A percentile compares a stretch with the other conserved stretches of the same genome.
phyloP scores from a whole-genome alignment of 2,888 invertebrate species.

The Teleogryllus oceanicus region DNA sequence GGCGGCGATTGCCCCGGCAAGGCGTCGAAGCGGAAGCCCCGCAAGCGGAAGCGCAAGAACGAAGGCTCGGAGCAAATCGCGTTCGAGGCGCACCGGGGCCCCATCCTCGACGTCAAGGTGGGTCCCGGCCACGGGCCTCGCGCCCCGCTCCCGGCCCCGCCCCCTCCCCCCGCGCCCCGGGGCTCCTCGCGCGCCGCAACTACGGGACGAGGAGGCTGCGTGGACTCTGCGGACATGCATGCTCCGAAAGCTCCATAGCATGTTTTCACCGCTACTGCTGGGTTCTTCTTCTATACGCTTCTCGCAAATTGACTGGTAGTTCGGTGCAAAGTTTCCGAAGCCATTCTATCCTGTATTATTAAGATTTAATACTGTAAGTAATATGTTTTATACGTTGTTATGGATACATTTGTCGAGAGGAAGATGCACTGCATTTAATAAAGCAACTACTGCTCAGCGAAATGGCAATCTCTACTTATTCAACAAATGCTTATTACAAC shows the following conservation, averaged over 20 bases:
- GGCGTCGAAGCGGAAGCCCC: conserved; percentile 22
- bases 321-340: too few relatives aligned
- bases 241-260: background rate
- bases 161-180: background rate
- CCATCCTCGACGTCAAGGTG: conserved; percentile 35
- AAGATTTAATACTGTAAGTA: too few relatives aligned
- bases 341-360: too few relatives aligned
- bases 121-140: background rate
- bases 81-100: conserved; percentile 32
- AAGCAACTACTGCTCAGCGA: too few relatives aligned
- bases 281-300: too few relatives aligned
- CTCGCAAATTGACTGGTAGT: too few relatives aligned
- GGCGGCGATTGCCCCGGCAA: conserved; percentile 22
- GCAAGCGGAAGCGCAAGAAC: conserved; percentile 25
- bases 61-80: conserved; percentile 28
- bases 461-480: too few relatives aligned
- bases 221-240: background rate
- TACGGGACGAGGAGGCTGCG: background rate
- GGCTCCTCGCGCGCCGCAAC: background rate
- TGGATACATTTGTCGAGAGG: too few relatives aligned
- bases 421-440: too few relatives aligned
- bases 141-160: background rate
- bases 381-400: too few relatives aligned
- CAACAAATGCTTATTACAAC: too few relatives aligned
- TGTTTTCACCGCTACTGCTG: background rate